Evolutionary conservation across 2,113 vertebrate species (phyloP).

Genomic region (Bubo scandiacus): DNA sequence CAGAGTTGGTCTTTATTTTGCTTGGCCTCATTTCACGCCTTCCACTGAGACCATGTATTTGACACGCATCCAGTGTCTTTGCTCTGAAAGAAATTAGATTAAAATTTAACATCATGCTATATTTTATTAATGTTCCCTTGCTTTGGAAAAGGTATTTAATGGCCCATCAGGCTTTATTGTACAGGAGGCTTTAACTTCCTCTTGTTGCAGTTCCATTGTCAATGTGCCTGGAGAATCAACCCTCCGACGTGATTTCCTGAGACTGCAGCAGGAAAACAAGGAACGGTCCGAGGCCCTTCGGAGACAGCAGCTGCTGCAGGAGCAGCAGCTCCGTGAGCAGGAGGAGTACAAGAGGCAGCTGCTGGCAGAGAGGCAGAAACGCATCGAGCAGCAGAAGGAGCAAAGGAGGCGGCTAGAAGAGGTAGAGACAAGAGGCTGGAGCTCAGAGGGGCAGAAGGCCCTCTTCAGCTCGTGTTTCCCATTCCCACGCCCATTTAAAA

Average conservation of each 20-base stretch:
- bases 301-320: constrained; percentile 94
- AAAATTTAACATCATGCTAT: constrained; percentile 17
- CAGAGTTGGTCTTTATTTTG: background rate
- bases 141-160: constrained; percentile 35
- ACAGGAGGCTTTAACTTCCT: background rate
- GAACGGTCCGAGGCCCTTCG: constrained; percentile 94
- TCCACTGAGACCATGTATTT: background rate
- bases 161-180: background rate
- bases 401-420: constrained; percentile 93
- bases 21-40: constrained; percentile 37
- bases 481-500: background rate
- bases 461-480: background rate
- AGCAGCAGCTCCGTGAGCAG: constrained; percentile 96
- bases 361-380: constrained; percentile 93
- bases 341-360: constrained; percentile 97
- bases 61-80: background rate
- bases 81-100: background rate
- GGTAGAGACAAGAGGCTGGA: constrained; percentile 70
- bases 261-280: constrained; percentile 99
- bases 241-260: constrained; percentile 93
- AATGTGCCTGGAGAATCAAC: constrained; percentile 98
- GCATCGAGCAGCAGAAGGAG: constrained; percentile 97
- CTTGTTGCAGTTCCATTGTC: constrained; percentile 88
- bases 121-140: constrained; percentile 10
- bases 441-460: background rate